Evolutionary conservation across 2,797 vertebrate species (phyloP).

Genomic region (Merluccius polli): DNA sequence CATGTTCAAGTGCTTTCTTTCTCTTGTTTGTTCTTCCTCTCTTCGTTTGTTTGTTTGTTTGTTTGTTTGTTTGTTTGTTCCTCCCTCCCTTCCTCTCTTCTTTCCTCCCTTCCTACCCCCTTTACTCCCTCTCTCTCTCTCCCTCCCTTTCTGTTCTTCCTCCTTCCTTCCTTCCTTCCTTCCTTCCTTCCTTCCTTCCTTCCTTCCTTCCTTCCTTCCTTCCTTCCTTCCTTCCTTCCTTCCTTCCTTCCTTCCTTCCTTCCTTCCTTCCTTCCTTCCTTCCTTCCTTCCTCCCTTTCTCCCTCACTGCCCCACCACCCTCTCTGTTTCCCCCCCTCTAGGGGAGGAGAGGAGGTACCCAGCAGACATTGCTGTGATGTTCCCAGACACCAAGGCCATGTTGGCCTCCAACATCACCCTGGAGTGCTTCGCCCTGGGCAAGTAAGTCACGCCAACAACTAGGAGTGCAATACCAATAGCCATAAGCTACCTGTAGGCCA

Average conservation of each 20-base stretch:
- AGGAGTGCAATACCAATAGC: neutral
- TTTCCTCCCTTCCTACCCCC: neutral
- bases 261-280: neutral
- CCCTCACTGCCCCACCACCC: neutral
- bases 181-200: neutral
- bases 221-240: neutral
- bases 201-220: neutral
- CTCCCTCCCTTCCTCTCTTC: neutral
- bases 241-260: no score
- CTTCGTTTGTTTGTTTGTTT: no score
- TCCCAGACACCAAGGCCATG: slow-evolving; percentile 85
- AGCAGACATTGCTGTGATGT: slow-evolving; percentile 91
- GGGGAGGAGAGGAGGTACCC: slow-evolving; percentile 87
- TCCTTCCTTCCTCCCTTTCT: neutral
- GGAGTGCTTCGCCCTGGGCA: slow-evolving; percentile 97
- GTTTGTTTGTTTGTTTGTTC: no score
- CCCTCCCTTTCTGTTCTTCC: neutral
- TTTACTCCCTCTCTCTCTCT: no score
- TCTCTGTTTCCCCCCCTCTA: slow-evolving; percentile 35
- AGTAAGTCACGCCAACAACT: slow-evolving; percentile 74
- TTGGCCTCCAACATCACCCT: slow-evolving; percentile 91
- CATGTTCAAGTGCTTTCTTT: no score
- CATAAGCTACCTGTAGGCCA: no score
- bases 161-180: no score
- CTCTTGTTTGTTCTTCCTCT: no score